A percentile compares a stretch with the other conserved stretches of the same genome.
Evolutionary conservation across 1,140 invertebrate genomes (phyloP).

Genomic region (Aplysia californica): DNA sequence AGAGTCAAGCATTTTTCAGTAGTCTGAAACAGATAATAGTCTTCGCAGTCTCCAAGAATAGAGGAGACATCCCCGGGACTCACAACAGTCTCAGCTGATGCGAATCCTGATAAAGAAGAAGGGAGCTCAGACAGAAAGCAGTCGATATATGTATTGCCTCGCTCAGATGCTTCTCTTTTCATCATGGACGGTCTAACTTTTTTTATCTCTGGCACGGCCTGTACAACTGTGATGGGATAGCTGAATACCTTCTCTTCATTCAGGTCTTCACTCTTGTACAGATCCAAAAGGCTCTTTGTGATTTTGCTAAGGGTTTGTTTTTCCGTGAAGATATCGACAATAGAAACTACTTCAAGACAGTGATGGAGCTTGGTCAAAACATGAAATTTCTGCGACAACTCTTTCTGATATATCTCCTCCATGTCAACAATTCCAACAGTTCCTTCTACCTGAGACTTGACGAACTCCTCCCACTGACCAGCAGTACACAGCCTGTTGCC

Average conservation of each 20-base stretch:
- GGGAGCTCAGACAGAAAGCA: neutral
- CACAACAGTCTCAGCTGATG: too few relatives aligned
- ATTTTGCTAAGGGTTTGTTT: neutral
- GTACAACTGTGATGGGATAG: conserved; percentile 12
- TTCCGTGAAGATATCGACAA: conserved; percentile 17
- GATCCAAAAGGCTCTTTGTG: neutral
- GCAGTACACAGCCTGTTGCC: conserved; percentile 8
- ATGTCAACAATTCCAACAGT: neutral
- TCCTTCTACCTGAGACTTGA: neutral
- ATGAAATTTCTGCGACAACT: neutral
- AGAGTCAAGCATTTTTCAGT: too few relatives aligned
- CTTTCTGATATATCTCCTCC: neutral
- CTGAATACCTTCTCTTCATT: neutral
- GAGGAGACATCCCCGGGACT: too few relatives aligned
- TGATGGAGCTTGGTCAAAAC: conserved; percentile 9
- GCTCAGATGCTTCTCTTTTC: neutral
- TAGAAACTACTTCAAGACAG: conserved; percentile 5
- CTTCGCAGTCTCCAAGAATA: too few relatives aligned
- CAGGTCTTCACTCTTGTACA: neutral
- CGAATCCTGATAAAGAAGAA: too few relatives aligned
- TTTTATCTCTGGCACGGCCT: conserved; percentile 11
- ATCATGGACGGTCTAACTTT: neutral
- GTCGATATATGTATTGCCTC: neutral
- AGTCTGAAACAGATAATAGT: too few relatives aligned
- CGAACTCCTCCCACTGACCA: conserved; percentile 5